phyloP scores from a whole-genome alignment of 2,113 vertebrate genomes.

The Siniperca chuatsi region DNA sequence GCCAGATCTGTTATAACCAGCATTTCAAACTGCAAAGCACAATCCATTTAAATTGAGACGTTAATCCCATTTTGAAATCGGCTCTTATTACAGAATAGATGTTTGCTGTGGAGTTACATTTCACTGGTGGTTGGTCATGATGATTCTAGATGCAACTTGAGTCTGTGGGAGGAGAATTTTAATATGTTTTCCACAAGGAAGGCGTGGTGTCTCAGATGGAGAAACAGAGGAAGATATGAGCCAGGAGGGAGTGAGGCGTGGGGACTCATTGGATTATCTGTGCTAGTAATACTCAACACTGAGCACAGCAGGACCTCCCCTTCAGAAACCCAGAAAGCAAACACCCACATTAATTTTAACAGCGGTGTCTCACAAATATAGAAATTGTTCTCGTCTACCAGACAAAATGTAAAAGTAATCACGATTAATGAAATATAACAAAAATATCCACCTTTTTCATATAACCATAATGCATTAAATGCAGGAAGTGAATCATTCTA shows the following conservation, averaged over 20 bases:
- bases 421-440: slow-evolving; percentile 2
- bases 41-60: slow-evolving; percentile 31
- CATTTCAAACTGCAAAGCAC: slow-evolving; percentile 13
- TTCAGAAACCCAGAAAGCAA: slow-evolving; percentile 46
- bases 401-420: slow-evolving; percentile 30
- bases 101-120: slow-evolving; percentile 35
- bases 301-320: slow-evolving; percentile 53
- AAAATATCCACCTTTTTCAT: slow-evolving; percentile 4
- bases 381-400: slow-evolving; percentile 7
- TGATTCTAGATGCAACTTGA: slow-evolving; percentile 33
- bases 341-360: slow-evolving; percentile 48
- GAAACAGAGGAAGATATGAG: slow-evolving; percentile 39
- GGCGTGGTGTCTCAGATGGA: slow-evolving; percentile 38
- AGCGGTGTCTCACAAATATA: slow-evolving; percentile 34
- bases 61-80: slow-evolving; percentile 39
- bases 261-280: slow-evolving; percentile 54
- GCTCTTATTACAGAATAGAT: slow-evolving; percentile 23
- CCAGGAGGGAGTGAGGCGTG: slow-evolving; percentile 34
- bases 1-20: slow-evolving; percentile 3
- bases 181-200: slow-evolving; percentile 35
- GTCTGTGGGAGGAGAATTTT: slow-evolving; percentile 33
- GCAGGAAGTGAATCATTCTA: background rate
- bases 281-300: slow-evolving; percentile 36
- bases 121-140: slow-evolving; percentile 24
- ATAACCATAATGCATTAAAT: background rate